Conservation (phyloP, 2,113 vertebrate genomes). For the Australoheros scitulus region DNA sequence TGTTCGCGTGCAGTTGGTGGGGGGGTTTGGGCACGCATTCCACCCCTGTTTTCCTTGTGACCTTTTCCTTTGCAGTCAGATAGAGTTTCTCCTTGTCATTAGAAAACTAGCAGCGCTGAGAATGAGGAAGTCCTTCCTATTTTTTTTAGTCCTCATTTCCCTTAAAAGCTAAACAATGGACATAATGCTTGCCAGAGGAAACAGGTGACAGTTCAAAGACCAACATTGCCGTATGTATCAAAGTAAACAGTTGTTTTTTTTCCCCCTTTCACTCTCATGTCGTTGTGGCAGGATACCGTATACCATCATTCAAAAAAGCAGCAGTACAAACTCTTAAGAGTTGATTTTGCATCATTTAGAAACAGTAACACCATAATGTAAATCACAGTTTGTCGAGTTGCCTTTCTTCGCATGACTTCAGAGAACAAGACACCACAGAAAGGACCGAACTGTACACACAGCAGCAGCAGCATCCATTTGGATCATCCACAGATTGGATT, state of each 20-base stretch:
- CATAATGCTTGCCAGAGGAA: constrained; percentile 15
- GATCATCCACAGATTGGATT: constrained; percentile 45
- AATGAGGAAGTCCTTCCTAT: constrained; percentile 27
- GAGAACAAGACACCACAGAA: constrained; percentile 34
- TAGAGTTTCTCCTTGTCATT: constrained; percentile 50
- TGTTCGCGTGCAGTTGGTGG: constrained; percentile 20
- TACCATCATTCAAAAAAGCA: constrained; percentile 55
- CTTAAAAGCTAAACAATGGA: constrained; percentile 32
- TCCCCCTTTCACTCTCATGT: constrained; percentile 32
- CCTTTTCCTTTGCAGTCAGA: constrained; percentile 60
- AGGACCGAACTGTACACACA: constrained; percentile 23
- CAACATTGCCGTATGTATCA: constrained; percentile 25
- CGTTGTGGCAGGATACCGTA: constrained; percentile 40
- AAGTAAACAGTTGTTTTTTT: constrained; percentile 38
- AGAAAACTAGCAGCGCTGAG: constrained; percentile 52
- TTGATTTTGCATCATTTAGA: constrained; percentile 69
- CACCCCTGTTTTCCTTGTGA: constrained; percentile 50
- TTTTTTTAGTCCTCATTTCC: constrained; percentile 17
- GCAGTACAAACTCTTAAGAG: constrained; percentile 58
- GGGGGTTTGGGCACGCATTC: constrained; percentile 56
- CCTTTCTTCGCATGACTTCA: constrained; percentile 33
- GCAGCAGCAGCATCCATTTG: constrained; percentile 32
- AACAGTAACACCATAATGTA: constrained; percentile 59
- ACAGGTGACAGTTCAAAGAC: constrained; percentile 13
- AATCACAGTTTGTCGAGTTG: constrained; percentile 65